A percentile compares a stretch with the other conserved stretches of the same genome.
These are phyloP conservation scores for Phalloptychus januarius DNA, from an alignment of 2,797 vertebrate species.

Conservation along the genomic window DNA sequence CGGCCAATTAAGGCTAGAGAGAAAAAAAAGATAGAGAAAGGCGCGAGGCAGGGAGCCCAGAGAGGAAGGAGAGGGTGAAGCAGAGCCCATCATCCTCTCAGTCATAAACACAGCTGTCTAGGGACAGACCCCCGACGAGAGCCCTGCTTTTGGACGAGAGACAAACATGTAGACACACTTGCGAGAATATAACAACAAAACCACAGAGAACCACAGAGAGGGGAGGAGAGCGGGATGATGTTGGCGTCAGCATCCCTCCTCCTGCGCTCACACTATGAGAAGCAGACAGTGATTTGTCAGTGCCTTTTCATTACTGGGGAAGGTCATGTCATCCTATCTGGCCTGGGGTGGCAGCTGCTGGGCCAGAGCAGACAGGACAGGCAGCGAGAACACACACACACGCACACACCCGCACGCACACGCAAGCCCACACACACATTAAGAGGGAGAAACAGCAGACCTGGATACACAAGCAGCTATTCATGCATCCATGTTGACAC, in stretches of 20 bases:
- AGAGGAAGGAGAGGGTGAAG: slow-evolving; percentile 39
- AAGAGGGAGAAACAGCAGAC: slow-evolving; percentile 34
- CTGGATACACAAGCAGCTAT: slow-evolving; percentile 42
- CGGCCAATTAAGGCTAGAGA: slow-evolving; percentile 63
- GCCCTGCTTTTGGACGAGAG: slow-evolving; percentile 18
- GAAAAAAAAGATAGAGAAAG: slow-evolving; percentile 1
- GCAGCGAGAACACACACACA: slow-evolving; percentile 6
- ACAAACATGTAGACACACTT: slow-evolving; percentile 22
- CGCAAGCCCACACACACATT: slow-evolving; percentile 28
- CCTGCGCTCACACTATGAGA: slow-evolving; percentile 47
- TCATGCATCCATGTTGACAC: slow-evolving; percentile 41
- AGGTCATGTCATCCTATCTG: slow-evolving; percentile 79
- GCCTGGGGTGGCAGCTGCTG: slow-evolving; percentile 74
- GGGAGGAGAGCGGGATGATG: slow-evolving; percentile 21
- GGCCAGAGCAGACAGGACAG: slow-evolving; percentile 51
- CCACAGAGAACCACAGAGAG: neutral
- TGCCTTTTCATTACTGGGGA: slow-evolving; percentile 76
- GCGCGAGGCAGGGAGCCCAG: slow-evolving; percentile 36
- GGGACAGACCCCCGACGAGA: slow-evolving; percentile 37
- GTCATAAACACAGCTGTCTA: slow-evolving; percentile 43
- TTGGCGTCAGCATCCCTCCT: slow-evolving; percentile 50
- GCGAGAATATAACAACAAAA: slow-evolving; percentile 20
- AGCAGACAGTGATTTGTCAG: slow-evolving; percentile 76
- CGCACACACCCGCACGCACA: slow-evolving; percentile 20
- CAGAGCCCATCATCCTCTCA: slow-evolving; percentile 58